Base-by-base conservation (phyloP, 1,140 invertebrate species). In the Hestina assimilis region DNA sequence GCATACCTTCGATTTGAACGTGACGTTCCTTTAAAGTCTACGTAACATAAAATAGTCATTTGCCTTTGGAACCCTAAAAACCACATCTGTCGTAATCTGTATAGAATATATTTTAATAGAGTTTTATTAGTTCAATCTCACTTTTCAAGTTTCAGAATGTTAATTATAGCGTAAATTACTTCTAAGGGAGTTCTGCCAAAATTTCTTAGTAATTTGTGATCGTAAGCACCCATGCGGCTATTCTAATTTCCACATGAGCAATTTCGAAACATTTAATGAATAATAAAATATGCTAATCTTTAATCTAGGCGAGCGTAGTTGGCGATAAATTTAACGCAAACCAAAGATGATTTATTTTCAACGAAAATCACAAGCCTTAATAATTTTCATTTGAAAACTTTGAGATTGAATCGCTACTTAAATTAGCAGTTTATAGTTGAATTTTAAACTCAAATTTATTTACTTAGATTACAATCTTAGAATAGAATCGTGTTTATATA, bases 201-300 rank as follows among this genome's bases (percentile, higher is more conserved):
- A 26, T 26, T 35, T 15, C 14, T 3, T 38, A n/a, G 19, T 17
- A 40, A 51, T 40, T 50, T 51, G 33, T 26, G 21, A 40, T 51
- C 33, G 19, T 3, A 40, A 19, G 5, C 33, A 40, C 7, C 24
- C 33, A 19, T 23, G 46, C 31, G 47, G 47, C 21, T 51, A 38
- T 33, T 23, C 6, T 8, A 23, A 51, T 40, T 51, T 51, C 12
- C 47, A 51, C 47, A 23, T 15, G 47, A 40, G n/a, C 20, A 33
- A 33, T 26, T 56, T 23, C 46, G 28, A 43, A 46, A 35, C 12
- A 38, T 23, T 1, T 21, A 29, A 47, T 47, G 24, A 56, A 47
- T 56, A 47, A 56, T 41, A 21, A 56, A 47, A 41, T 55, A 55
- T 55, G 42, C 33, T 47, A 47, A 47, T 47, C 23, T 38, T 29